Base-by-base conservation (phyloP, 2,888 invertebrate genomes). In the Panzeria rudis region DNA sequence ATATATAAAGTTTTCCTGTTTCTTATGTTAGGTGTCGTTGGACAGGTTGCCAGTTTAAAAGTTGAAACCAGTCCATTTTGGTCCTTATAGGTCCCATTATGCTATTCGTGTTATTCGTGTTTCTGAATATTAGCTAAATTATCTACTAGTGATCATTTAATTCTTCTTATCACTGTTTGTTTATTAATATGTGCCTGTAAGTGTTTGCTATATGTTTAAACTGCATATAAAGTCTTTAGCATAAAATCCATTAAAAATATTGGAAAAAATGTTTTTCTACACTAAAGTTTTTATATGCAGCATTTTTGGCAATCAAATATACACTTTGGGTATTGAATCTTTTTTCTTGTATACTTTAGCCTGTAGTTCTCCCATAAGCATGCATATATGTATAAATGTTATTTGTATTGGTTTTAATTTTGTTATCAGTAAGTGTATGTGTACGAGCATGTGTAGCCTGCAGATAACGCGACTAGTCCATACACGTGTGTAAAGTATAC, bases 181-280 rank as follows among this genome's bases (percentile, higher is more conserved):
- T 25, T 69, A 1, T 61, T 4, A 38, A 4, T 25, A 54, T 68
- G 35, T 35, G 29, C 15, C 2, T 52, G n/a, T 29, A 54, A 52
- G 6, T 44, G 71, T 44, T 35, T 64, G 13, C 23, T 71, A 9
- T 59, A 17, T 72, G 66, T 68, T 76, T 66, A 77, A 84, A 77
- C 71, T 84, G 73, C 61, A 77, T 82, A 82, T 73, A 84, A 81
- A 66, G 66, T 76, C 81, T 81, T 84, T 68, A 77, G 54, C 69
- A 81, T 68, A 68, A 81, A 84, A 81, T 84, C 84, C 84, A 84
- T 84, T 84, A 84, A 81, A 84, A 81, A 77, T 76, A 84, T 84
- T 84, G 81, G 66, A 72, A 81, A 72, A 66, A 23, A 35, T 52
- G 29, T 80, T 80, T 61, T 66, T 54, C 25, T 54, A 71, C 59